A percentile compares a stretch with the other conserved stretches of the same genome.
These are phyloP conservation scores for Conus betulinus DNA, from an alignment of 1,140 invertebrate genomes.

Conservation along the genomic window DNA sequence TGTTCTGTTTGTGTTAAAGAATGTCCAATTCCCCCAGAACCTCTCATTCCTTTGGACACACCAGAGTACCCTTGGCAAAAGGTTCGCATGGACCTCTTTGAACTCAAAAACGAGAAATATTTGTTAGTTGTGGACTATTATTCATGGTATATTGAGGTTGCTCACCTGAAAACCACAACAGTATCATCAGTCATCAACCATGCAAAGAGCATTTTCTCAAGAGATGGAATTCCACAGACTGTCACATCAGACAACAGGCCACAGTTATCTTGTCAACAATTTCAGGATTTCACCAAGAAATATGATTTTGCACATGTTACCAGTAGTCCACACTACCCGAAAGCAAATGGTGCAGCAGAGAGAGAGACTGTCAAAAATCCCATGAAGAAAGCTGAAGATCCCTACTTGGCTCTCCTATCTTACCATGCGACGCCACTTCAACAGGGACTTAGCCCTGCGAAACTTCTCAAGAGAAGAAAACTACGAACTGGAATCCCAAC, in stretches of 20 bases:
- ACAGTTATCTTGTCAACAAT: conserved; percentile 72
- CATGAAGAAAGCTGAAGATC: conserved; percentile 47
- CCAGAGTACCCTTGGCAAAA: conserved; percentile 40
- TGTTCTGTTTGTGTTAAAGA: not conserved
- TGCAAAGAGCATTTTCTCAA: conserved; percentile 41
- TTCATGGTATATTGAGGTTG: conserved; percentile 49
- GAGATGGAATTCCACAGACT: conserved; percentile 70
- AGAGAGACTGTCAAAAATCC: conserved; percentile 48
- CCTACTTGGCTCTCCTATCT: conserved; percentile 42
- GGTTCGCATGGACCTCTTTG: conserved; percentile 42
- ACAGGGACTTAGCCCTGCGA: conserved; percentile 35
- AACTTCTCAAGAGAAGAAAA: conserved; percentile 51
- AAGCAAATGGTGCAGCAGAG: conserved; percentile 54
- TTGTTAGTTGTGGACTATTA: conserved; percentile 57
- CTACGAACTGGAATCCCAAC: not conserved
- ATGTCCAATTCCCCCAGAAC: not conserved
- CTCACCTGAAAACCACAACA: not conserved
- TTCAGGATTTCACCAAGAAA: conserved; percentile 70
- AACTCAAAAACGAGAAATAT: conserved; percentile 33
- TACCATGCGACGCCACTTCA: conserved; percentile 44
- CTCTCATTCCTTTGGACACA: not conserved
- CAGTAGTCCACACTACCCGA: conserved; percentile 48
- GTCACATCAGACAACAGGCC: conserved; percentile 76
- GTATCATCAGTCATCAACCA: not conserved
- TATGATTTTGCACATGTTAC: conserved; percentile 69